Conservation (phyloP, 1,140 invertebrate genomes). For the Akabosia matsudoensis region DNA sequence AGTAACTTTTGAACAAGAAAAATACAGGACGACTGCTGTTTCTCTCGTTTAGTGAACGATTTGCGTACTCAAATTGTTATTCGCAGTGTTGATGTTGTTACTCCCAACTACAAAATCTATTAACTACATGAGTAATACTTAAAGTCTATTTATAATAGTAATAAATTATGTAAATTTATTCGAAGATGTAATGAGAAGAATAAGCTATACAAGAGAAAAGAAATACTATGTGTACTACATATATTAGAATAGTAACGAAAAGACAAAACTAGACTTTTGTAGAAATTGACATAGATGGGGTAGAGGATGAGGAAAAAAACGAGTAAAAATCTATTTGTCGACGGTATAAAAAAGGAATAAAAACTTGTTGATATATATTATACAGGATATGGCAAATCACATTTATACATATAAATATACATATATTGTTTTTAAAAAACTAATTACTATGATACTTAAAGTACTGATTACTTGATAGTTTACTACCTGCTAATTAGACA, state of each 20-base stretch:
- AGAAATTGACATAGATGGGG: not conserved
- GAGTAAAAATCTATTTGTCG: no score
- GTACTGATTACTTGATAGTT: not conserved
- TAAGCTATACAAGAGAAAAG: no score
- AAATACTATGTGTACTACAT: no score
- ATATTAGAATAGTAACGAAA: conserved; percentile 21
- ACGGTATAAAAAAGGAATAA: no score
- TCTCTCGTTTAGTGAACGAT: not conserved
- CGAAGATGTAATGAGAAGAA: not conserved
- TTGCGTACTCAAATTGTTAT: conserved; percentile 20
- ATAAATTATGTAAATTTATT: not conserved
- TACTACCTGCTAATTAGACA: no score
- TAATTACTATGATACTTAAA: not conserved
- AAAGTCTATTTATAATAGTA: not conserved
- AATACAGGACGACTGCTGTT: no score
- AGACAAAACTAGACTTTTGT: conserved; percentile 24
- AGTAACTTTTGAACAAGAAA: not conserved
- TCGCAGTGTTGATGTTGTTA: conserved; percentile 23
- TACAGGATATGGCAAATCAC: conserved; percentile 6
- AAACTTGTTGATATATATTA: conserved; percentile 5
- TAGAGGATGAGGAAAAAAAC: not conserved
- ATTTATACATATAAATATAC: not conserved
- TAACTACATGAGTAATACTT: not conserved
- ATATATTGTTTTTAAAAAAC: not conserved
- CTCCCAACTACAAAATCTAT: not conserved